Base-by-base conservation (phyloP, 1,140 invertebrate genomes). In the Tetramorium alpestre region DNA sequence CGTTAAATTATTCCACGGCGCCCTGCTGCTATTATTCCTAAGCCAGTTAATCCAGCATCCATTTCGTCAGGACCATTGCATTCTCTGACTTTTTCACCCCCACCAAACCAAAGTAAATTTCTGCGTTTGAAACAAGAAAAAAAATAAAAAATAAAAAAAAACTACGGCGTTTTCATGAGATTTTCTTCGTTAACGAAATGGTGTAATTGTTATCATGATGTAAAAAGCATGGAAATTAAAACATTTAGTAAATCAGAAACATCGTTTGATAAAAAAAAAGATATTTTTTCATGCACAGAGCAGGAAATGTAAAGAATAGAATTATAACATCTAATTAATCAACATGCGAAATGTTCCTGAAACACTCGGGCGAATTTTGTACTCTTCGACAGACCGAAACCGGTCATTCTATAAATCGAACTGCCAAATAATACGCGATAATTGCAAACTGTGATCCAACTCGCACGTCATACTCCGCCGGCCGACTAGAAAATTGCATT, bases 1-100 rank as follows among this genome's bases (percentile, higher is more conserved):
- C 72, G 60, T 85, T 85, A 65, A 77, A 85, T 85, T 85, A 85
- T 85, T 77, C 82, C n/a, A 13, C 47, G 44, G 44, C 47, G 33
- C 56, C 49, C 60, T 10, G 16, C 49, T 33, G 38, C 78, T 49
- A 81, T 81, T 81, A 81, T 81, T 81, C 38, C 65, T 81, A 81
- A 81, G 77, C 64, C 49, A 56, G 78, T 81, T 81, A 58, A 81
- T 81, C 49, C 78, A 70, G 38, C 49, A 56, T 81, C 78, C 33
- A 22, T 70, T 81, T 81, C 78, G 65, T 70, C 64, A 81, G 49
- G 49, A 70, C 65, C 49, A 70, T 70, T 70, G 78, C 22, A 18
- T 44, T 56, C 65, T 10, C n/a, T 70, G 41, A 70, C 33, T 81
- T 81, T 70, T 81, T 58, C 22, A 81, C 5, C 6, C 16, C 25